phyloP scores from a whole-genome alignment of 1,140 invertebrate genomes.

The Trichonephila clavata region DNA sequence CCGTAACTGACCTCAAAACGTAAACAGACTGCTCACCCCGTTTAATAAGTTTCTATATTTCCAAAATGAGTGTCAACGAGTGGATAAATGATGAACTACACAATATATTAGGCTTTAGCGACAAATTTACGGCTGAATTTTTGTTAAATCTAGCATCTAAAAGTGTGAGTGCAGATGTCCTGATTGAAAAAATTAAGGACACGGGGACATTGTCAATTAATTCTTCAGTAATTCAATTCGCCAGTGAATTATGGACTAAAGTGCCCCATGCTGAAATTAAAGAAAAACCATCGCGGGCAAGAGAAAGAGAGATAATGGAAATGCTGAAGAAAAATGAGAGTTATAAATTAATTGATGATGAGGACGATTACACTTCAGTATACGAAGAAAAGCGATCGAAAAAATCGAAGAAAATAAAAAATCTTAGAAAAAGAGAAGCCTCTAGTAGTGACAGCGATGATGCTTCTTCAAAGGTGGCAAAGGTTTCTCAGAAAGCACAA shows the following conservation, averaged over 20 bases:
- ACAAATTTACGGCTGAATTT: slow-evolving; percentile 83
- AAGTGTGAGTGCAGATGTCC: slow-evolving; percentile 80
- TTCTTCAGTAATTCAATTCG: slow-evolving; percentile 80
- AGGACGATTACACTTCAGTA: slow-evolving; percentile 79
- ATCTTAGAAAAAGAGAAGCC: slow-evolving; percentile 61
- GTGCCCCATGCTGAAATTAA: slow-evolving; percentile 74
- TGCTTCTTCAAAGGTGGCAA: neutral
- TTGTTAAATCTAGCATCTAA: slow-evolving; percentile 82
- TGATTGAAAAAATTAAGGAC: slow-evolving; percentile 81
- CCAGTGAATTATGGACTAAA: slow-evolving; percentile 80
- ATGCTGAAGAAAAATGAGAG: slow-evolving; percentile 81
- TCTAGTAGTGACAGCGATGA: slow-evolving; percentile 48
- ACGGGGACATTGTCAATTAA: slow-evolving; percentile 82
- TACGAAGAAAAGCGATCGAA: slow-evolving; percentile 24
- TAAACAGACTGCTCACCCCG: neutral
- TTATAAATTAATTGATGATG: slow-evolving; percentile 81
- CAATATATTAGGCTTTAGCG: slow-evolving; percentile 83
- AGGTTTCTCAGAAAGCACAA: slow-evolving; percentile 43
- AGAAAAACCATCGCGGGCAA: slow-evolving; percentile 79
- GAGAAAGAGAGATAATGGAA: slow-evolving; percentile 80
- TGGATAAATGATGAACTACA: slow-evolving; percentile 84
- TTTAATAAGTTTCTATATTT: neutral
- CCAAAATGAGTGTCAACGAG: slow-evolving; percentile 77
- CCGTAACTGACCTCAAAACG: neutral
- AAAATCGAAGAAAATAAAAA: slow-evolving; percentile 75